Evolutionary conservation across 2,888 invertebrate species (phyloP).

Genomic region (Xestia ashworthii): DNA sequence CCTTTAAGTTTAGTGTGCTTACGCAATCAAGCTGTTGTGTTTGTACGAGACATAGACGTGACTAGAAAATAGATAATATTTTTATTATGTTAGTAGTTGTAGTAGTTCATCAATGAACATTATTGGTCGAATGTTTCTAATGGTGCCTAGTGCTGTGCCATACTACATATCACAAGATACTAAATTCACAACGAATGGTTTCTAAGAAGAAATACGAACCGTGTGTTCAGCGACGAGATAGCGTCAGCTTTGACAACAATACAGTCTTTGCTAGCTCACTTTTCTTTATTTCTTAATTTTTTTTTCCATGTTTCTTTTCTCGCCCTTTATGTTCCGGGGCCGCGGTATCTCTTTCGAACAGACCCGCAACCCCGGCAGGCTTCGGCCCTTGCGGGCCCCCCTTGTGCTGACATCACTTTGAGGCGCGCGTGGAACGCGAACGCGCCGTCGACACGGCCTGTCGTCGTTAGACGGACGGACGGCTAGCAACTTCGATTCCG

Average conservation of each 20-base stretch:
- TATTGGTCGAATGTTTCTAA: not conserved
- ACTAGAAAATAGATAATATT: not conserved
- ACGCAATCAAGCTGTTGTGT: not conserved
- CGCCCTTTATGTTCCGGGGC: too few relatives aligned
- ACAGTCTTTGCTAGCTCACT: not conserved
- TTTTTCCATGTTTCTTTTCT: too few relatives aligned
- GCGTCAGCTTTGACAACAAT: not conserved
- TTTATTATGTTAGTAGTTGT: not conserved
- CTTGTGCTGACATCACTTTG: too few relatives aligned
- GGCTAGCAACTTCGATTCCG: not conserved
- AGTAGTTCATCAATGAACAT: not conserved
- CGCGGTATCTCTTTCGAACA: too few relatives aligned
- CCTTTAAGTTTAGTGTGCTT: slow-evolving; percentile 21
- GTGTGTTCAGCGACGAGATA: not conserved
- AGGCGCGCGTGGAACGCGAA: too few relatives aligned
- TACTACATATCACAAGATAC: not conserved
- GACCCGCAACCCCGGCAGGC: too few relatives aligned
- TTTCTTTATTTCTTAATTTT: not conserved
- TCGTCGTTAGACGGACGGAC: too few relatives aligned
- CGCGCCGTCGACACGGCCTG: too few relatives aligned
- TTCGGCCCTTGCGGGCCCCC: too few relatives aligned
- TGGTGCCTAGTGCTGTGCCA: not conserved
- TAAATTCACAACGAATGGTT: not conserved
- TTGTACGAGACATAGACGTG: slow-evolving; percentile 8
- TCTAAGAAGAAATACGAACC: not conserved